These are phyloP conservation scores for Peromyscus attwateri DNA, from an alignment of 2,797 vertebrate species.

Conservation along the genomic window DNA sequence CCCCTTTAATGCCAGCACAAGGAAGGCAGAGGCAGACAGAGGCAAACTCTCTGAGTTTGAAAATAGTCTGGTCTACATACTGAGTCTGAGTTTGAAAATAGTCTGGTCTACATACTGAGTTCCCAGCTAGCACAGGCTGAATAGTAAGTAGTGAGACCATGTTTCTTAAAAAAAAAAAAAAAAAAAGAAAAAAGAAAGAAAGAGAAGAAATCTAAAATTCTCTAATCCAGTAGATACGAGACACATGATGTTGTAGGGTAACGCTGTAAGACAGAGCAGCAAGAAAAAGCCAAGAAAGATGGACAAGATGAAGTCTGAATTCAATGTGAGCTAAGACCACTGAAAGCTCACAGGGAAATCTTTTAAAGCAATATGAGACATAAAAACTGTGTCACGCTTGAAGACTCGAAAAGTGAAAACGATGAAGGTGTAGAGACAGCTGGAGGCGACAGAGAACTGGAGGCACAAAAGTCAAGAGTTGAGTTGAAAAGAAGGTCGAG, in stretches of 20 bases:
- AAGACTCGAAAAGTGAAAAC: background rate
- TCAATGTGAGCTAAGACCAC: background rate
- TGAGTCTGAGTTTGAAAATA: background rate
- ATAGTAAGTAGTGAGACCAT: background rate
- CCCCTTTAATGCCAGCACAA: background rate
- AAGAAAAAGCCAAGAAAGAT: background rate
- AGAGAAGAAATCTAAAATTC: background rate
- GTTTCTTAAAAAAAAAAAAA: background rate
- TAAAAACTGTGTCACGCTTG: background rate
- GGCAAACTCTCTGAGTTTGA: background rate
- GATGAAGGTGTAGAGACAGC: background rate
- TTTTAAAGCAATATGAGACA: background rate
- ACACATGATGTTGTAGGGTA: background rate
- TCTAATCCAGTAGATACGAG: background rate
- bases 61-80: background rate
- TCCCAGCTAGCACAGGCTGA: background rate
- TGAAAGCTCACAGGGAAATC: background rate
- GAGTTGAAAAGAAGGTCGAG: background rate
- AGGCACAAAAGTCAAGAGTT: background rate
- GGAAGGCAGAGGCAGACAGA: background rate
- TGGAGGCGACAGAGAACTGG: background rate
- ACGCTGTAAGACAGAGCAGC: background rate
- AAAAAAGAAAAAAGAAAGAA: too few species aligned
- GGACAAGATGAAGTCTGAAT: background rate
- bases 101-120: background rate